Evolutionary conservation across 2,888 invertebrate species (phyloP), one percentile per base, ranked within the genome.

Genomic region (Enchytraeus crypticus): DNA sequence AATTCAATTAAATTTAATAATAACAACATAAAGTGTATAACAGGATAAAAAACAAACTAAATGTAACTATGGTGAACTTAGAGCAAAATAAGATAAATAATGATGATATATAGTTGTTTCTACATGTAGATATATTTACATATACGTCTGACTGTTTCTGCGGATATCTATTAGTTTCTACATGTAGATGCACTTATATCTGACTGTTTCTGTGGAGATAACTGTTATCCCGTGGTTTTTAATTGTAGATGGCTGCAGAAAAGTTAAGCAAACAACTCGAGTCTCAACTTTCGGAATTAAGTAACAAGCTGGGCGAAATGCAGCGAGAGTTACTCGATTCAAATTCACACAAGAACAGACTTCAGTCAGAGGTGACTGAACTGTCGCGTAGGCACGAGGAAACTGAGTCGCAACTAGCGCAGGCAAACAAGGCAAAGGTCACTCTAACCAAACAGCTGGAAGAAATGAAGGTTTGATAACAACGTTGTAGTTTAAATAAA

Each of bases 181-280:
- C n/a, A n/a, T n/a, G n/a, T n/a, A n/a, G n/a, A n/a, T n/a, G n/a
- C n/a, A n/a, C n/a, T n/a, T n/a, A n/a, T n/a, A n/a, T n/a, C n/a
- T n/a, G n/a, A n/a, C n/a, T n/a, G n/a, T n/a, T n/a, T n/a, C n/a
- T n/a, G n/a, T n/a, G n/a, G n/a, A n/a, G n/a, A n/a, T n/a, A n/a
- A n/a, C n/a, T n/a, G n/a, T n/a, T n/a, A n/a, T n/a, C n/a, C n/a
- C n/a, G n/a, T n/a, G n/a, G n/a, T n/a, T n/a, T n/a, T n/a, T n/a
- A n/a, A n/a, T n/a, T n/a, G n/a, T 63, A 95, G 93, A 92, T 92
- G 81, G 89, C 92, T 81, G 90, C 92, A 82, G 97, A 98, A 82
- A 98, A 98, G 87, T 89, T 95, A 79, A 90, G 90, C 84, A 98
- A 98, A 84, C 95, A 95, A 83, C 84, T 97, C 75, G 90, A 91